Base-by-base conservation (phyloP, 2,113 vertebrate genomes). In the Xiphorhynchus elegans region DNA sequence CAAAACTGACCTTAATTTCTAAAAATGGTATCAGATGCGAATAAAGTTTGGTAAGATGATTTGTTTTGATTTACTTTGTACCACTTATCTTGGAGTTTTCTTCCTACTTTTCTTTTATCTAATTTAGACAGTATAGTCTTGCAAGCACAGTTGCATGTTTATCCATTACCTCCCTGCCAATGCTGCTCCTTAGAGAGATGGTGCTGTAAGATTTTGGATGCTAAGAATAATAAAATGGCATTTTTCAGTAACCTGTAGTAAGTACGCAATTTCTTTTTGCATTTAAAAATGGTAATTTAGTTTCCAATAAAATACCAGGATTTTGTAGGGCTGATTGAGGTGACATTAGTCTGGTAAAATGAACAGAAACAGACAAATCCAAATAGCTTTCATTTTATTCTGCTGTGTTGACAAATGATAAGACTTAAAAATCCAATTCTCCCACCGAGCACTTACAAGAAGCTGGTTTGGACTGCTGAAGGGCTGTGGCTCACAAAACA, bases 1-100 rank as follows among this genome's bases (percentile, higher is more conserved):
- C 98, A 98, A 98, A 98, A 98, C 98, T 98, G 98, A 98, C 98
- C 98, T 98, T 98, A 98, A 98, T 98, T 98, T 98, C 98, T 98
- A 98, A 98, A 98, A 98, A 98, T 97, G 97, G 98, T 98, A 98
- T 98, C 98, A 98, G 98, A 98, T 98, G 98, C 95, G 97, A 98
- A 98, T 97, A 98, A 98, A 98, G 98, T 98, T 98, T 97, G 98
- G 97, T 97, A 97, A 98, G 97, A 98, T 98, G 98, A 98, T 98
- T 98, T 98, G 98, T 98, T 98, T 97, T 98, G 98, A 98, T 98
- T 98, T 98, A 98, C 98, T 98, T 98, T 97, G 97, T 92, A 97
- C 97, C 98, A 97, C 98, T 98, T 98, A 98, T 98, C 98, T 98
- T 95, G 93, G 98, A 97, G 97, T 98, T 98, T 98, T 97, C 97